Conservation (phyloP, 2,888 invertebrate genomes). For the Agrilus biguttatus region DNA sequence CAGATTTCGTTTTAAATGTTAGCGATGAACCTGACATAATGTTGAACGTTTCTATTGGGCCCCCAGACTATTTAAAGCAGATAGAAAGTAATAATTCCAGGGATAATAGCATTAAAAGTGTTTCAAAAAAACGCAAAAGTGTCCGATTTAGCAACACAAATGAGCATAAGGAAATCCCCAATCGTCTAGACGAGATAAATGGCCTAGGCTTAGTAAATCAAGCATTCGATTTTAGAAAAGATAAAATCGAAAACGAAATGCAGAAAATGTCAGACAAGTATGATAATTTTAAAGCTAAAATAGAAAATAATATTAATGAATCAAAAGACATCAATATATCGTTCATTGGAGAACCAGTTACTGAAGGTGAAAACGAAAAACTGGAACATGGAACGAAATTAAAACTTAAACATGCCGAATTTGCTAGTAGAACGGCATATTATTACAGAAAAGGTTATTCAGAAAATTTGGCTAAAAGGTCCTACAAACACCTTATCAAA, state of each 20-base stretch:
- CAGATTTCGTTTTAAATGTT: conserved; percentile 11
- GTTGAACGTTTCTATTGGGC: not conserved
- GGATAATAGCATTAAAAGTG: too few relatives aligned
- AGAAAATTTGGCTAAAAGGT: conserved; percentile 15
- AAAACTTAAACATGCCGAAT: conserved; percentile 20
- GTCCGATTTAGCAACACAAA: conserved; percentile 21
- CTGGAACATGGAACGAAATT: conserved; percentile 18
- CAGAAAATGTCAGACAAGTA: conserved; percentile 19
- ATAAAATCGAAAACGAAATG: conserved; percentile 19
- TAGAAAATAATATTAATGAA: conserved; percentile 30
- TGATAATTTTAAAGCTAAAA: conserved; percentile 25
- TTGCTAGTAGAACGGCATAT: conserved; percentile 15
- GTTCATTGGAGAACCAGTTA: conserved; percentile 20
- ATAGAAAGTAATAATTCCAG: not conserved
- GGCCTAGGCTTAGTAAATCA: conserved; percentile 9
- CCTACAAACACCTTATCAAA: conserved; percentile 25
- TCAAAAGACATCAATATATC: conserved; percentile 15
- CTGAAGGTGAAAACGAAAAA: conserved; percentile 17
- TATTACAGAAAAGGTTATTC: conserved; percentile 8
- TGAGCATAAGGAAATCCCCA: conserved; percentile 21
- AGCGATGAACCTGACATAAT: conserved; percentile 5
- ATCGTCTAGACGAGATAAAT: conserved; percentile 6
- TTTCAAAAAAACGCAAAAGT: conserved; percentile 8
- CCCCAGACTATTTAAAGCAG: not conserved
- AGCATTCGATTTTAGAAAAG: conserved; percentile 8